Conservation (phyloP, 2,888 invertebrate species). For the Plebejus melissa region DNA sequence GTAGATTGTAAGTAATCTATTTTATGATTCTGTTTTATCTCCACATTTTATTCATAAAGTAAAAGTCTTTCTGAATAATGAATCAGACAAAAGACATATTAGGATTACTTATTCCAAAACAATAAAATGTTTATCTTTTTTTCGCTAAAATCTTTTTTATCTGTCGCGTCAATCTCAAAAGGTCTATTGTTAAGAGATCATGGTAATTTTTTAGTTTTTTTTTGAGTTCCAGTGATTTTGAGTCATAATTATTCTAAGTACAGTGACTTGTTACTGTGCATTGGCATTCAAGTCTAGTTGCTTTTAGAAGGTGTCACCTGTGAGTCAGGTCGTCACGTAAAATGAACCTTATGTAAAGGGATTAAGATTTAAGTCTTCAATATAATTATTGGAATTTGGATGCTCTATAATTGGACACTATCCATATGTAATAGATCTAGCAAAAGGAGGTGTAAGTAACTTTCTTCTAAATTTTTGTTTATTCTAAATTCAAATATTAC, state of each 20-base stretch:
- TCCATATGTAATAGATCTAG: background rate
- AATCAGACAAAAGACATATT: background rate
- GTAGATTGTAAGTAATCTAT: background rate
- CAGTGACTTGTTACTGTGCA: background rate
- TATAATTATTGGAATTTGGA: background rate
- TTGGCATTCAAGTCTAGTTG: background rate
- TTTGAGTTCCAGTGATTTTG: background rate
- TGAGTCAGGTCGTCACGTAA: background rate
- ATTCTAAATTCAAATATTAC: too few relatives aligned
- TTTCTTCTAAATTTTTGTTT: background rate
- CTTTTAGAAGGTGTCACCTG: background rate
- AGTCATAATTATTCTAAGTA: background rate
- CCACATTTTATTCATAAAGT: background rate
- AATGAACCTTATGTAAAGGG: background rate
- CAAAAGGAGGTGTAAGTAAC: background rate
- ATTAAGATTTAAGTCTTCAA: background rate
- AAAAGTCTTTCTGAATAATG: background rate
- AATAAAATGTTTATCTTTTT: constrained; percentile 6
- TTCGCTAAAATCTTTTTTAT: background rate
- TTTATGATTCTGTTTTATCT: background rate
- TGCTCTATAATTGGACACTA: too few relatives aligned
- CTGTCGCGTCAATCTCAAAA: background rate
- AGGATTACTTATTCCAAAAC: background rate
- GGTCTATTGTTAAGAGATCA: background rate
- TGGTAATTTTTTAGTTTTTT: background rate